These are phyloP conservation scores for Cyanoramphus novaezelandiae DNA, from an alignment of 2,113 vertebrate species.

Conservation along the genomic window DNA sequence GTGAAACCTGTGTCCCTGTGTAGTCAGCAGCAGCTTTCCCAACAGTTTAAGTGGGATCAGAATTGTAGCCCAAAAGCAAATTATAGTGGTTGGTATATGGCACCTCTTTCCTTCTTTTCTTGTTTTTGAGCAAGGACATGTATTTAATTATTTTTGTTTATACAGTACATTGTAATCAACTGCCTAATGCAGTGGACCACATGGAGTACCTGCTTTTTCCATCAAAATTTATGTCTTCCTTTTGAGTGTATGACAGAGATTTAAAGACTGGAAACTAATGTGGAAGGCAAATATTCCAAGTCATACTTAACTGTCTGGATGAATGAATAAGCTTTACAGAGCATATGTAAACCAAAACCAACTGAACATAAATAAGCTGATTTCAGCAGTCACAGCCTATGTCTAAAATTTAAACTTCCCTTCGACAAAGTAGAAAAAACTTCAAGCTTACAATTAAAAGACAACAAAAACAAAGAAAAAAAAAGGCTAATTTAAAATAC, in stretches of 20 bases:
- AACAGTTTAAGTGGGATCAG: background rate
- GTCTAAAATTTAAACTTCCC: background rate
- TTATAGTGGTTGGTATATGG: fast-evolving
- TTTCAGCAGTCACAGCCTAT: background rate
- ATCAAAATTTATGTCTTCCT: background rate
- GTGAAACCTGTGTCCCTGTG: background rate
- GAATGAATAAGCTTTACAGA: background rate
- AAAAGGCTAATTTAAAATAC: background rate
- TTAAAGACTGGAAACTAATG: background rate
- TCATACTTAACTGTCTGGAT: background rate
- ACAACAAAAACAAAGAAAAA: background rate
- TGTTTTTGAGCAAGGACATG: background rate
- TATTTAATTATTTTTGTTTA: background rate
- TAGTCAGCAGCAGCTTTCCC: background rate
- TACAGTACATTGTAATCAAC: background rate
- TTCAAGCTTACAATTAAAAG: background rate
- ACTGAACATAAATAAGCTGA: background rate
- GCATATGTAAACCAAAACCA: background rate
- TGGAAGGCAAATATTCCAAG: background rate
- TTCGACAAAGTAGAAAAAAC: background rate
- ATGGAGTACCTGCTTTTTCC: background rate
- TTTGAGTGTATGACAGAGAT: background rate
- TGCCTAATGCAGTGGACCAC: background rate
- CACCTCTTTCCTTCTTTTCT: background rate
- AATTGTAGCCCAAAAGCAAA: background rate